Conservation (phyloP, 2,113 vertebrate species). For the Sitta europaea region DNA sequence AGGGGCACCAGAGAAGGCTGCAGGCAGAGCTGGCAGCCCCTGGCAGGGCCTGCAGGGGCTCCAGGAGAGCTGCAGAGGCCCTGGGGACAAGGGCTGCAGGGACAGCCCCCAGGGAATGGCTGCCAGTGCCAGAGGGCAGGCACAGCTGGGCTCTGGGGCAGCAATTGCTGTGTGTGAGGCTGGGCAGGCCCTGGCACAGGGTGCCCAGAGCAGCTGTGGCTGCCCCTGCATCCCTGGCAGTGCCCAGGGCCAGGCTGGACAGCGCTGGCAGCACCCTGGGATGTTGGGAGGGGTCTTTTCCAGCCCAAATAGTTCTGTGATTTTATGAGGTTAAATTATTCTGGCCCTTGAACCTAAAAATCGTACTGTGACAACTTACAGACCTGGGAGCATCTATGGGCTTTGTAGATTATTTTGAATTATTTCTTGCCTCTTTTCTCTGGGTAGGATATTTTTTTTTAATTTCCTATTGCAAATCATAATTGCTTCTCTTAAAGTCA, state of each 20-base stretch:
- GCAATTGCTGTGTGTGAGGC: neutral
- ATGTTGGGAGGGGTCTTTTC: fast-evolving
- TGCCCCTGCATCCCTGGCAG: neutral
- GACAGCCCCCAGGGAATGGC: neutral
- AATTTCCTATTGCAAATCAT: fast-evolving
- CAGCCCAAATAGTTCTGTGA: neutral
- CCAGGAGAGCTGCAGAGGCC: neutral
- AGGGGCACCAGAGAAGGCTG: neutral
- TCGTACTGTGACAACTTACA: fast-evolving
- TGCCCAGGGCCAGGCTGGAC: fast-evolving
- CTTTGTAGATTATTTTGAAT: neutral
- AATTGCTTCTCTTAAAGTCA: fast-evolving
- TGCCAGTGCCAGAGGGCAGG: neutral
- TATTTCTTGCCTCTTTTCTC: neutral
- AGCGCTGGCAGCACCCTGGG: fast-evolving
- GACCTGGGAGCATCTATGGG: fast-evolving
- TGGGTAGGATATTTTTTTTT: fast-evolving
- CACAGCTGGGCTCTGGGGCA: fast-evolving
- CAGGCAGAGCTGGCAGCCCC: neutral
- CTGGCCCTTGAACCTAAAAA: neutral
- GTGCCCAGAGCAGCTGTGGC: neutral
- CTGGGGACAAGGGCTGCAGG: neutral
- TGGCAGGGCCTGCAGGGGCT: neutral
- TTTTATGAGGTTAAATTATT: neutral
- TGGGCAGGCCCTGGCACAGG: neutral